Evolutionary conservation across 1,140 invertebrate genomes (phyloP), one percentile per base, ranked within the genome.

Genomic region (Varroa destructor): DNA sequence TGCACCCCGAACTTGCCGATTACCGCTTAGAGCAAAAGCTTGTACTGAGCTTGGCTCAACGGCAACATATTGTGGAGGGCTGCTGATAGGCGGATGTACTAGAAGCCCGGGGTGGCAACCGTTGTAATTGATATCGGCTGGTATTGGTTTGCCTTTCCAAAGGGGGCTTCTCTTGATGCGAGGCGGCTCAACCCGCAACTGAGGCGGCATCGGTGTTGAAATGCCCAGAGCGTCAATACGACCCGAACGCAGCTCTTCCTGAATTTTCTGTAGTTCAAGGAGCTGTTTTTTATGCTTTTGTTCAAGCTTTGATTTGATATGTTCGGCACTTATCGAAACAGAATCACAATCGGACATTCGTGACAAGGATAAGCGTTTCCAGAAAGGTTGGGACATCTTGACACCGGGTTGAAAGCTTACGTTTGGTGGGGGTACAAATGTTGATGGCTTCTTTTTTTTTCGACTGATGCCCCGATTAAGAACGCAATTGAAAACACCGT

Each of bases 381-480:
- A 91, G 81, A 91, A 91, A 2, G 87, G 88, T 76, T 85, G 84
- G 46, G 83, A 79, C 72, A 76, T 78, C 61, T 77, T 79, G 55
- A 73, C 76, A 57, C 43, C 56, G 51, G 72, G 74, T 25, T 55
- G 40, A 54, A 55, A 58, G 5, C 12, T 71, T 5, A 46, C 36
- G 37, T 40, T 74, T 36, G 89, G 89, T 10, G 88, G 88, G 0
- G 88, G 89, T 1, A 91, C 86, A 78, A 91, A 91, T 0, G 85
- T 87, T 0, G 89, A 90, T 10, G 89, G 89, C 77, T 91, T 91
- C 77, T 93, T 93, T 79, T 91, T 91, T 77, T 92, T 92, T 37
- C 89, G 83, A 76, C 88, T 88, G 56, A 83, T 80, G 12, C 84
- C 83, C 5, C 89, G 88, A 79, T 90, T 90, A 0, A 93, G 90